phyloP scores from a whole-genome alignment of 2,888 invertebrate species.

The Helleia helle region DNA sequence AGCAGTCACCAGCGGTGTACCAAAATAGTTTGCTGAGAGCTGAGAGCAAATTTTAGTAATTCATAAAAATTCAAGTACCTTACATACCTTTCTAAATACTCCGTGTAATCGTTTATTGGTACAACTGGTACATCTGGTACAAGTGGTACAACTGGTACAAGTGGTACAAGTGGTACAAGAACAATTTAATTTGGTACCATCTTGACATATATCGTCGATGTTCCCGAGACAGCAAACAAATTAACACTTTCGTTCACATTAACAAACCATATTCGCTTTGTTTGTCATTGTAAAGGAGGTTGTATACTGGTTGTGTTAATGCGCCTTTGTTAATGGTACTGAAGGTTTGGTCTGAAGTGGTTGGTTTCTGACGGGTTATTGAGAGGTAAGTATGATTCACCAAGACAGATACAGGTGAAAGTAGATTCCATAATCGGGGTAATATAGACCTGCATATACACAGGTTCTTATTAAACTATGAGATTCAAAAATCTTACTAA shows the following conservation, averaged over 20 bases:
- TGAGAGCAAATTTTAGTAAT: too few relatives aligned
- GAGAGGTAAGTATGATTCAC: too few relatives aligned
- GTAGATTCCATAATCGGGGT: too few relatives aligned
- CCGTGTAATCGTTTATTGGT: slow-evolving; percentile 41
- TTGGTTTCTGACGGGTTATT: too few relatives aligned
- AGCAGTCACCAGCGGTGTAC: too few relatives aligned
- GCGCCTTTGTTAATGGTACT: not conserved
- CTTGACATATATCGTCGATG: slow-evolving; percentile 29
- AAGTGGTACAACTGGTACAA: slow-evolving; percentile 21
- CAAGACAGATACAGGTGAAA: too few relatives aligned
- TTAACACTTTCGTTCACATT: slow-evolving; percentile 43
- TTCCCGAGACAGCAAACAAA: slow-evolving; percentile 32
- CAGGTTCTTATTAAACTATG: too few relatives aligned
- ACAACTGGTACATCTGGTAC: slow-evolving; percentile 16
- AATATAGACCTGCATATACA: too few relatives aligned
- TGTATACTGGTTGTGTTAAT: slow-evolving; percentile 11
- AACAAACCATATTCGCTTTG: slow-evolving; percentile 25
- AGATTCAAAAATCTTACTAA: too few relatives aligned
- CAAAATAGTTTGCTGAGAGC: too few relatives aligned
- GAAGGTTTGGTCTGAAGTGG: too few relatives aligned
- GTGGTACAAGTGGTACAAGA: slow-evolving; percentile 27
- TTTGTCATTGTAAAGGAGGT: slow-evolving; percentile 14
- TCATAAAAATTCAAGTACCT: too few relatives aligned
- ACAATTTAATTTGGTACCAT: slow-evolving; percentile 43
- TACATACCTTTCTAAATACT: slow-evolving; percentile 12